phyloP scores from a whole-genome alignment of 1,140 invertebrate species.

The Zaprionus ornatus region DNA sequence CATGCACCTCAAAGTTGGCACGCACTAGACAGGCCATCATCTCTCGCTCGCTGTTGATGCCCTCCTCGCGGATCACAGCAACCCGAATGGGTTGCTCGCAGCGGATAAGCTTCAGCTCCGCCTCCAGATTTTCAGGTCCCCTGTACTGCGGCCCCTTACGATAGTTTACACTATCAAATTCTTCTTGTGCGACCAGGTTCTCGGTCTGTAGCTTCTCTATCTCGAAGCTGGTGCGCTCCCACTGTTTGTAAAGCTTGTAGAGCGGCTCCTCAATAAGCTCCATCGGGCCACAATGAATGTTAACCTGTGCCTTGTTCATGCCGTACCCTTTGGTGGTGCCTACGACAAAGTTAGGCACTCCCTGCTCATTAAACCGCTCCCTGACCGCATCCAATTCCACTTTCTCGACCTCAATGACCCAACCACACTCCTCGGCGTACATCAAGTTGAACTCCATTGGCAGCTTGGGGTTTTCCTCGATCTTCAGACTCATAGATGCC shows the following conservation, averaged over 20 bases:
- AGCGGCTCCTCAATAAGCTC: slow-evolving; percentile 88
- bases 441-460: slow-evolving; percentile 87
- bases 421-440: slow-evolving; percentile 96
- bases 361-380: slow-evolving; percentile 85
- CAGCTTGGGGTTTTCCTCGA: slow-evolving; percentile 11
- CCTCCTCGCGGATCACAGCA: slow-evolving; percentile 98
- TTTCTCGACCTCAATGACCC: slow-evolving; percentile 92
- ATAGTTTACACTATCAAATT: slow-evolving; percentile 88
- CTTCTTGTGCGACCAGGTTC: slow-evolving; percentile 90
- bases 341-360: slow-evolving; percentile 89
- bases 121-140: slow-evolving; percentile 89
- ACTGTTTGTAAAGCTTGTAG: slow-evolving; percentile 89
- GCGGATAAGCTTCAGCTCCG: slow-evolving; percentile 81
- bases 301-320: slow-evolving; percentile 86
- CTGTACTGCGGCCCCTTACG: slow-evolving; percentile 88
- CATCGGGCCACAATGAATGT: slow-evolving; percentile 87
- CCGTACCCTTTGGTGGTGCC: slow-evolving; percentile 89
- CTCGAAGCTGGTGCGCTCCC: slow-evolving; percentile 98
- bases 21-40: slow-evolving; percentile 97
- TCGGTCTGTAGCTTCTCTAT: slow-evolving; percentile 94
- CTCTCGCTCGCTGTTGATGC: slow-evolving; percentile 98
- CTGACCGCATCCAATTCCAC: slow-evolving; percentile 86
- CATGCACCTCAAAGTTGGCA: slow-evolving; percentile 96
- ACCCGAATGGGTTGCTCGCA: slow-evolving; percentile 86
- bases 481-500: slow-evolving; percentile 32